Percentiles rank a stretch among this genome's conserved stretches.
phyloP scores from a whole-genome alignment of 2,888 invertebrate genomes.

The Mesorhabditis sp. region DNA sequence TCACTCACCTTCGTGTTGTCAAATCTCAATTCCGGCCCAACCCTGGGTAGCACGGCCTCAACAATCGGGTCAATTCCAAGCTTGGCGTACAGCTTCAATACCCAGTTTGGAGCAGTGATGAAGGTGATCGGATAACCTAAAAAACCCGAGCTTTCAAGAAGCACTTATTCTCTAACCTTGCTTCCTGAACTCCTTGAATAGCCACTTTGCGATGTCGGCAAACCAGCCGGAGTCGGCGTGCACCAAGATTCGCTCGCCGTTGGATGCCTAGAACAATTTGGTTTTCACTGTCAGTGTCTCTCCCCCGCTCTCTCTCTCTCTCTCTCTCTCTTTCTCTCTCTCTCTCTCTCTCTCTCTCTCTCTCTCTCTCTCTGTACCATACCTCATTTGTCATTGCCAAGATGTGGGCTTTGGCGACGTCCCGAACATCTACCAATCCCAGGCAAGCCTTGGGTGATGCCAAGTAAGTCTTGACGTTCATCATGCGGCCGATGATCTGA shows the following conservation, averaged over 20 bases:
- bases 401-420: slow-evolving; percentile 62
- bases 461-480: slow-evolving; percentile 32
- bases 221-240: slow-evolving; percentile 60
- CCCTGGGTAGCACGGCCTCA: slow-evolving; percentile 50
- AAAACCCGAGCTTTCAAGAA: background rate
- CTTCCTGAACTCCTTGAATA: slow-evolving; percentile 60
- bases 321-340: too few relatives aligned
- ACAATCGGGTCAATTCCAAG: slow-evolving; percentile 60
- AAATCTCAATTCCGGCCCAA: slow-evolving; percentile 46
- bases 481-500: slow-evolving; percentile 35
- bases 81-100: slow-evolving; percentile 58
- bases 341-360: background rate
- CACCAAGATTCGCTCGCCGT: slow-evolving; percentile 61
- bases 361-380: background rate
- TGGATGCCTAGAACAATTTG: too few relatives aligned
- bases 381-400: slow-evolving; percentile 27
- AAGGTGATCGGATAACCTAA: slow-evolving; percentile 60
- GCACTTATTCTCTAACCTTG: slow-evolving; percentile 52
- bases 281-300: too few relatives aligned
- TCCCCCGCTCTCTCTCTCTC: too few relatives aligned
- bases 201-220: slow-evolving; percentile 60
- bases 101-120: slow-evolving; percentile 58
- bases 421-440: slow-evolving; percentile 62
- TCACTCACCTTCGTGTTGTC: slow-evolving; percentile 54
- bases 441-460: slow-evolving; percentile 53